A percentile compares a stretch with the other conserved stretches of the same genome.
These are phyloP conservation scores for Babyrousa celebensis DNA, from an alignment of 2,797 vertebrate genomes.

Conservation along the genomic window DNA sequence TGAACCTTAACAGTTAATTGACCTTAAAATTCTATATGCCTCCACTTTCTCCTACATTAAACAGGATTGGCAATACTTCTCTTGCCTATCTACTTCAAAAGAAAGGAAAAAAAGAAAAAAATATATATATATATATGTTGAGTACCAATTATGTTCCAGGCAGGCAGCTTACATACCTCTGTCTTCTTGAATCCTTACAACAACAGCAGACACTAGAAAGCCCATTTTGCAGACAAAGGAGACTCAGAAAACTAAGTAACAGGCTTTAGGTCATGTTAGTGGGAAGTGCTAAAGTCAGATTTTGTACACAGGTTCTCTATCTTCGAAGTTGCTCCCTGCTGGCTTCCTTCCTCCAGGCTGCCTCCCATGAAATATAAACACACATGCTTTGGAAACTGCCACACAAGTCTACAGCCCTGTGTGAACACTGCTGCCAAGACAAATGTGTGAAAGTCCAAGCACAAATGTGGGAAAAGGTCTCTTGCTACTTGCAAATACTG, in stretches of 20 bases:
- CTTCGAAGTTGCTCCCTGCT: neutral
- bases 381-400: neutral
- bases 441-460: neutral
- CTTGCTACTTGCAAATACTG: neutral
- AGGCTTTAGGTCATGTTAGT: neutral
- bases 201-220: neutral
- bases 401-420: neutral
- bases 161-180: neutral
- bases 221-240: neutral
- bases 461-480: neutral
- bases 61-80: neutral
- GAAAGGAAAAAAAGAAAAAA: neutral
- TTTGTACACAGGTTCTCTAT: neutral
- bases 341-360: neutral
- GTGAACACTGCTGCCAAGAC: neutral
- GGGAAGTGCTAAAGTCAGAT: neutral
- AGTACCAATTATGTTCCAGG: neutral
- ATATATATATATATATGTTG: neutral
- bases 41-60: neutral
- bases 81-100: conserved; percentile 37
- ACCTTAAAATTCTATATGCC: neutral
- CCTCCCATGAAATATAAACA: neutral
- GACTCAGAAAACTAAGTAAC: neutral
- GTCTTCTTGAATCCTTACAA: conserved; percentile 3
- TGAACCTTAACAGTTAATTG: neutral